Base-by-base conservation (phyloP, 2,113 vertebrate species). In the Ceratotherium simum region DNA sequence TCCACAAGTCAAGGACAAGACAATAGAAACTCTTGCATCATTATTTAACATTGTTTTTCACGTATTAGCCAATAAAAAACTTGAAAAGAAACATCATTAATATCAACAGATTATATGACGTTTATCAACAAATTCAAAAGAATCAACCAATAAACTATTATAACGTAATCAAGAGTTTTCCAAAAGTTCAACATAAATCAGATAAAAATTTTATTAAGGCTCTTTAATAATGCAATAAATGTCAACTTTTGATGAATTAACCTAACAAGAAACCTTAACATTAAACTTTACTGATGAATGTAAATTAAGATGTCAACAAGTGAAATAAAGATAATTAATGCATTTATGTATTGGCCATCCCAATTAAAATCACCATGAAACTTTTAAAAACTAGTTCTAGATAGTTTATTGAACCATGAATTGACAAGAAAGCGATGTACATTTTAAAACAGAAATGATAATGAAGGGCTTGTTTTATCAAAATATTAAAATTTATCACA, bases 401-500 rank as follows among this genome's bases (percentile, higher is more conserved):
- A 54, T 92, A 31, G 39, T 85, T 97, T 89, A 91, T 87, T 83
- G 95, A 90, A 12, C 6, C 33, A 86, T 60, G 82, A 80, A 31
- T 86, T 54, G 10, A n/a, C 27, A 88, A 84, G 12, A 90, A 70
- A 80, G 3, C 2, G 3, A 69, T 54, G 6, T 42, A 12, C 8
- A 82, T 42, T 85, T n/a, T 65, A 56, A 91, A 86, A 62, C 79
- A 80, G 20, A 64, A 73, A 56, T 78, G 6, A 65, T 76, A 51
- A 39, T 70, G 36, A 11, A 4, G 48, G 20, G 10, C 20, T 88
- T 92, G 20, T 94, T 95, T 75, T 79, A 72, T 4, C 42, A 72
- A 92, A 90, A 51, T 90, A 51, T 39, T 92, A 94, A 91, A 39
- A 96, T 97, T 70, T 86, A 76, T n/a, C 12, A 64, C 14, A 83